phyloP scores from a whole-genome alignment of 2,797 vertebrate genomes.

The Tenualosa ilisha region DNA sequence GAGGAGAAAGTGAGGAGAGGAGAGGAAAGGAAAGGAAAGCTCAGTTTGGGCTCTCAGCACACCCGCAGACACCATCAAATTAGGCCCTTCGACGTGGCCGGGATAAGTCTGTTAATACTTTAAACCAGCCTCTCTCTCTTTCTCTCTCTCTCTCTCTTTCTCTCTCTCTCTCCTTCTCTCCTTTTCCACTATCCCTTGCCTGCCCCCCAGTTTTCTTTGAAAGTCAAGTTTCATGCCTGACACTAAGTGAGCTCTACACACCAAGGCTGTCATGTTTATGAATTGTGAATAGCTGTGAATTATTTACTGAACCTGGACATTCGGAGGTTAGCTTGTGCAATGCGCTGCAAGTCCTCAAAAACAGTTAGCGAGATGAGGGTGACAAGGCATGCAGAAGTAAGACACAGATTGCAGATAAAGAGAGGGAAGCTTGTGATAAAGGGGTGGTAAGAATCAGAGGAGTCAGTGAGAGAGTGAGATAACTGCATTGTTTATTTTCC shows the following conservation, averaged over 20 bases:
- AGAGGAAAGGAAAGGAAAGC: background rate
- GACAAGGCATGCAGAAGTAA: background rate
- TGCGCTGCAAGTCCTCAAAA: background rate
- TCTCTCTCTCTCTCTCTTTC: background rate
- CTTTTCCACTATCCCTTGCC: background rate
- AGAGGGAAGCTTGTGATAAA: background rate
- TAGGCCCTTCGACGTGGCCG: slow-evolving; percentile 5
- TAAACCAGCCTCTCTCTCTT: slow-evolving; percentile 17
- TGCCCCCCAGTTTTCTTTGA: background rate
- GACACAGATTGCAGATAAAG: background rate
- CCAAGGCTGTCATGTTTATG: background rate
- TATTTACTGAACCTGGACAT: slow-evolving; percentile 3
- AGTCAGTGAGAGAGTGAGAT: background rate
- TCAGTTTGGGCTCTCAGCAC: slow-evolving; percentile 26
- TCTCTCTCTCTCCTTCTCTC: background rate
- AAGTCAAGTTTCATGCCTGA: background rate
- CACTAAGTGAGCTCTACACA: background rate
- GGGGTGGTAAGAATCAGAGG: background rate
- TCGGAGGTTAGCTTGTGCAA: background rate
- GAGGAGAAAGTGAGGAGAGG: slow-evolving; percentile 35
- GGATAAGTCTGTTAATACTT: slow-evolving; percentile 19
- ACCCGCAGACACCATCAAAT: slow-evolving; percentile 16
- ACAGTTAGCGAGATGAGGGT: background rate
- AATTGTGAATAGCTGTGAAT: slow-evolving; percentile 14
- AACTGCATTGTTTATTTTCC: background rate